Base-by-base conservation (phyloP, 2,888 invertebrate species). In the Papilio elwesi region DNA sequence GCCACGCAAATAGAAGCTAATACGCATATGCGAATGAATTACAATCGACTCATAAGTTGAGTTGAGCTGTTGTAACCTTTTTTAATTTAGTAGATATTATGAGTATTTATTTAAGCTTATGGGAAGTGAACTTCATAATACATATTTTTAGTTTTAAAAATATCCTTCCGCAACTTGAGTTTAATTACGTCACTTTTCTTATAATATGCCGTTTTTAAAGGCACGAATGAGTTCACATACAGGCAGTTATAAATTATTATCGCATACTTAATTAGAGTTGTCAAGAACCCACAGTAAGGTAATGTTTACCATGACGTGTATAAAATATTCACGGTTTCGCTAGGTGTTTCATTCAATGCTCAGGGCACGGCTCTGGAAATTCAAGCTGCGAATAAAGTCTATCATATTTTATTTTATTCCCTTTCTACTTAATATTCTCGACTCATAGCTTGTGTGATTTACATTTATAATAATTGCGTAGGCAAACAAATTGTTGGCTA, bases 201-300 rank as follows among this genome's bases (percentile, higher is more conserved):
- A 72, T 68, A 53, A 68, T 71, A 51, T 47, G 59, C 66, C 26
- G 62, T 67, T 71, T 57, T 64, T 55, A 64, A 72, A 55, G 26
- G 38, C 52, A 66, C 68, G 68, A 68, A 68, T 62, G 36, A 48
- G 53, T 57, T 68, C 55, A 55, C 63, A 57, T 68, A 51, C 55
- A 59, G 72, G 16, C 64, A 63, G 72, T 68, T 51, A 73, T 68
- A 73, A 68, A 68, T 73, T 73, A 73, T 57, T 68, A 68, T 51
- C 64, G 68, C 68, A 68, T 72, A 68, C 68, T 72, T 72, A 72
- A 72, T 72, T 72, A 63, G 68, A 68, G 68, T 68, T 64, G 68
- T 64, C 72, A 72, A 68, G 72, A 72, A 68, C 68, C 63, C 72
- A 64, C 68, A 64, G 55, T 64, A 64, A 55, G 72, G 62, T n/a